A percentile compares a stretch with the other conserved stretches of the same genome.
Evolutionary conservation across 2,113 vertebrate species (phyloP).

Genomic region (Scomber scombrus): DNA sequence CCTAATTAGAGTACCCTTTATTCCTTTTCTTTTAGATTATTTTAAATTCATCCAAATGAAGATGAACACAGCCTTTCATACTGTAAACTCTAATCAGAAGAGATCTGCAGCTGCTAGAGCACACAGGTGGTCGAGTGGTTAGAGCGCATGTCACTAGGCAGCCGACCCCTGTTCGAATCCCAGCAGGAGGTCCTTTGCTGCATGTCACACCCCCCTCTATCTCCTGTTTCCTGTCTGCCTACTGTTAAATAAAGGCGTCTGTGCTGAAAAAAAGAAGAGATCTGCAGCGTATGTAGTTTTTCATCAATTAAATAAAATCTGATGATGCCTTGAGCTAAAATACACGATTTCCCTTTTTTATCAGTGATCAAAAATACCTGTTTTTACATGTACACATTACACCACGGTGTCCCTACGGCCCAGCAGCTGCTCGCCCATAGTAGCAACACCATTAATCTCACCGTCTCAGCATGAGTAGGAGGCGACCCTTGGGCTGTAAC

Average conservation of each 20-base stretch:
- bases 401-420: not conserved
- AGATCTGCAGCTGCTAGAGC: slow-evolving; percentile 9
- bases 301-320: not conserved
- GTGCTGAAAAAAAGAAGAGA: no score
- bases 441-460: slow-evolving; percentile 40
- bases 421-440: not conserved
- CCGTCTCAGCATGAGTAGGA: slow-evolving; percentile 53
- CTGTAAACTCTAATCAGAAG: not conserved
- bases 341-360: not conserved
- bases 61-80: slow-evolving; percentile 20
- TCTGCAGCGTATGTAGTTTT: not conserved
- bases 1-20: not conserved
- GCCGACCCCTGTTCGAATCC: no score
- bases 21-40: slow-evolving; percentile 6
- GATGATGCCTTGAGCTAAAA: not conserved
- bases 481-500: slow-evolving; percentile 50
- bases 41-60: not conserved
- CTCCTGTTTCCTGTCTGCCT: no score
- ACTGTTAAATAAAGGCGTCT: no score
- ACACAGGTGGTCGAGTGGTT: no score
- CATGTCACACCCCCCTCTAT: no score
- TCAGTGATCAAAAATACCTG: not conserved
- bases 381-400: slow-evolving; percentile 2
- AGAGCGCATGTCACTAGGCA: no score
- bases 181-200: no score